These are phyloP conservation scores for Spodoptera picta DNA, from an alignment of 2,888 invertebrate genomes.

Conservation along the genomic window DNA sequence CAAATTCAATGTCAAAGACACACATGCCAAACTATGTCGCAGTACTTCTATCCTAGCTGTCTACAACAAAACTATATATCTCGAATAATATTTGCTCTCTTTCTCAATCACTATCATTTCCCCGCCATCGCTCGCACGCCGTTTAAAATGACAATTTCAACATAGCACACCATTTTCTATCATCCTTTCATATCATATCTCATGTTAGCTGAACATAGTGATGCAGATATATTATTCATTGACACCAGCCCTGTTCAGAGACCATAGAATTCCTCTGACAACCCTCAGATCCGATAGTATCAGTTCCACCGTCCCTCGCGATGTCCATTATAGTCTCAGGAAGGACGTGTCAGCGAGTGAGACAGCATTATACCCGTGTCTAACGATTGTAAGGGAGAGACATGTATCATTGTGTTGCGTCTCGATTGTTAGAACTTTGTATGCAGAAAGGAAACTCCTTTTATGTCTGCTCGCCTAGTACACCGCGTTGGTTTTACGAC, in stretches of 20 bases:
- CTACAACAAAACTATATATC: too few relatives aligned
- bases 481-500: conserved; percentile 60
- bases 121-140: conserved; percentile 1
- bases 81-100: conserved; percentile 6
- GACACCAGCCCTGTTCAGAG: conserved; percentile 67
- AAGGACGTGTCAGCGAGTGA: conserved; percentile 83
- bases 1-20: too few relatives aligned
- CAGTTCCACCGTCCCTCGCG: conserved; percentile 70
- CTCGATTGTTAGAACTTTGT: conserved; percentile 82
- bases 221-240: conserved; percentile 65
- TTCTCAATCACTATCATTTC: conserved; percentile 3
- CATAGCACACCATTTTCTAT: conserved; percentile 16
- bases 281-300: conserved; percentile 77
- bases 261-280: conserved; percentile 70
- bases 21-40: neutral
- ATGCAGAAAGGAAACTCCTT: conserved; percentile 79
- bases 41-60: too few relatives aligned
- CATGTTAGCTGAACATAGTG: conserved; percentile 56
- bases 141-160: conserved; percentile 36
- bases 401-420: conserved; percentile 79
- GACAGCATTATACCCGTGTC: conserved; percentile 80
- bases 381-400: conserved; percentile 77
- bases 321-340: conserved; percentile 76
- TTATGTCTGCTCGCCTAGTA: conserved; percentile 72
- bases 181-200: conserved; percentile 46